Conservation (phyloP, 2,113 vertebrate genomes). For the Pica pica region DNA sequence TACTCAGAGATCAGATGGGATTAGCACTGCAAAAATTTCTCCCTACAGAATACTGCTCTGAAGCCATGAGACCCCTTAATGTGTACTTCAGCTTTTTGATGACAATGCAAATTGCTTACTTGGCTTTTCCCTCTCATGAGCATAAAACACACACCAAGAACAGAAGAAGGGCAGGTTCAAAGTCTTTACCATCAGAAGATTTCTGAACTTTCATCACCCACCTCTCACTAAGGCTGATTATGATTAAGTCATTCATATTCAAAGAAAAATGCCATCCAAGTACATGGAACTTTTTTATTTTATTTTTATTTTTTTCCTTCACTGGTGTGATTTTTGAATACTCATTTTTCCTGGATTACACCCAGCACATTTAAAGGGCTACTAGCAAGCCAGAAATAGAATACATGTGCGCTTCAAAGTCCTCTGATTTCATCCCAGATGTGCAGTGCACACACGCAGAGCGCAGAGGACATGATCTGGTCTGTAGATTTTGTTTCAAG, state of each 20-base stretch:
- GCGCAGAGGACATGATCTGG: neutral
- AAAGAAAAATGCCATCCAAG: constrained; percentile 49
- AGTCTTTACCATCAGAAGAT: neutral
- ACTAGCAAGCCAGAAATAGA: constrained; percentile 23
- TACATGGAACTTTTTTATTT: constrained; percentile 2
- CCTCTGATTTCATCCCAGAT: constrained; percentile 49
- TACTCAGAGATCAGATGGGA: neutral
- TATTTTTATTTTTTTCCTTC: neutral
- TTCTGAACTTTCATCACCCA: constrained; percentile 14
- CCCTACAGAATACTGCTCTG: neutral
- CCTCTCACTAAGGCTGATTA: neutral
- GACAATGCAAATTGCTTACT: neutral
- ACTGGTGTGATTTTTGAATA: constrained; percentile 38
- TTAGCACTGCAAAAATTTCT: neutral
- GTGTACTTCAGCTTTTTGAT: neutral
- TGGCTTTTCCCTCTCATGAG: neutral
- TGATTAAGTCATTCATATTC: constrained; percentile 12
- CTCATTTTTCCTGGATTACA: constrained; percentile 42
- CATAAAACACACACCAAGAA: neutral
- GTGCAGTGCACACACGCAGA: neutral
- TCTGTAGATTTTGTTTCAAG: constrained; percentile 49
- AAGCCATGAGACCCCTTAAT: neutral
- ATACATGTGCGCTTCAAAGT: constrained; percentile 12
- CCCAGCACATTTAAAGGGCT: constrained; percentile 22
- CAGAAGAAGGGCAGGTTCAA: neutral